Conservation (phyloP, 2,888 invertebrate genomes). For the Melitaea athalia region DNA sequence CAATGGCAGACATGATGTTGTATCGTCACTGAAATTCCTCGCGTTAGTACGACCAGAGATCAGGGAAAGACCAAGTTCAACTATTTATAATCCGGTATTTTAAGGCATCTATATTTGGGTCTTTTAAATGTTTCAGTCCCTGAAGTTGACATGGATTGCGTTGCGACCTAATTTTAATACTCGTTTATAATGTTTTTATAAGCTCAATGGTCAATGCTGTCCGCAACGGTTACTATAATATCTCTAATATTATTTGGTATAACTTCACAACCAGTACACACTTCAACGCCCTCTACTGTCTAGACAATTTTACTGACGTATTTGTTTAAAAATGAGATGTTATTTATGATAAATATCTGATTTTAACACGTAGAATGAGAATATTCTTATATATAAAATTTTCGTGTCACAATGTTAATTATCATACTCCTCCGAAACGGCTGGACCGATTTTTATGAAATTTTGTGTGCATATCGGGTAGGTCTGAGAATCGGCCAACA, state of each 20-base stretch:
- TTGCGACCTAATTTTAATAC: slow-evolving; percentile 32
- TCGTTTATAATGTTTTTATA: slow-evolving; percentile 24
- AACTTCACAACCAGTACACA: neutral
- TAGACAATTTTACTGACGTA: neutral
- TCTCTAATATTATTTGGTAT: neutral
- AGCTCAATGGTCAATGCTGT: neutral
- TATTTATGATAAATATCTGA: neutral
- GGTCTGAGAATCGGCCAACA: too few relatives aligned
- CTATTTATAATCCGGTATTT: slow-evolving; percentile 45
- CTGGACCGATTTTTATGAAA: too few relatives aligned
- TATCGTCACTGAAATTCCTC: slow-evolving; percentile 29
- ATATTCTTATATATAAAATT: too few relatives aligned
- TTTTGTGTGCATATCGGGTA: too few relatives aligned
- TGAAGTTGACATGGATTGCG: slow-evolving; percentile 28
- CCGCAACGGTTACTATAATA: neutral
- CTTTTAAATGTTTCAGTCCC: slow-evolving; percentile 39
- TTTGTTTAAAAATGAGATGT: neutral
- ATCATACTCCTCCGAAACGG: too few relatives aligned
- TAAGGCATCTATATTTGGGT: slow-evolving; percentile 44
- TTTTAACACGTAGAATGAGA: too few relatives aligned
- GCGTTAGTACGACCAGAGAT: slow-evolving; percentile 33
- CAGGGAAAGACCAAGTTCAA: slow-evolving; percentile 45
- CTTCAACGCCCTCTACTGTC: neutral
- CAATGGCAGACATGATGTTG: slow-evolving; percentile 19
- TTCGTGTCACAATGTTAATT: too few relatives aligned